Base-by-base conservation (phyloP, 2,888 invertebrate genomes). In the Ophonus ardosiacus region DNA sequence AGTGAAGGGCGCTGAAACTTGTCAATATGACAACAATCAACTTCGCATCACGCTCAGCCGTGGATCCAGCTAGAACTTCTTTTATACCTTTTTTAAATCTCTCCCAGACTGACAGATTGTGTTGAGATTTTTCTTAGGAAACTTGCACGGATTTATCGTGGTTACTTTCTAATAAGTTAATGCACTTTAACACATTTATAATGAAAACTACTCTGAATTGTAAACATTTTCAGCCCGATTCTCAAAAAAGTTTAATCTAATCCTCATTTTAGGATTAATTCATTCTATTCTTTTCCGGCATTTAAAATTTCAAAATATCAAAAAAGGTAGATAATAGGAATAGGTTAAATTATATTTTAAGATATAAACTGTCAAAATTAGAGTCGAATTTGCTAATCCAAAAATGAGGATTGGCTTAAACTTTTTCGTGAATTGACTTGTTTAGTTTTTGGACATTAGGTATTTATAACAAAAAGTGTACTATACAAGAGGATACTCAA, bases 11-110 rank as follows among this genome's bases (percentile, higher is more conserved):
- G 43, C 81, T 81, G 51, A 81, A 68, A 82, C 71, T 61, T 82
- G 82, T 82, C 82, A 74, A 82, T 82, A 82, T 82, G 82, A 82
- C 74, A 82, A 82, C 82, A 74, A 74, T 82, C 82, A 57, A 74
- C 71, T 68, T 63, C 82, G 71, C 74, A 71, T 65, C 71, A 57
- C 74, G 61, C 63, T 81, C 81, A 81, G 78, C 78, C 71, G 78
- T 57, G 78, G 57, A 78, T 78, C 57, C 10, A n/a, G 43, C 7
- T 43, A 43, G 13, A 74, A 74, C 71, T 74, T 74, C 43, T 74
- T 74, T 43, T 21, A 43, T 74, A 40, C 43, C 8, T 74, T 74
- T 68, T 68, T 68, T 68, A 68, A 68, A 68, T 68, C 68, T 68
- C 38, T 68, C 68, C 68, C 31, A 38, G 31, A 15, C 38, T 74